Evolutionary conservation across 2,888 invertebrate genomes (phyloP).

Genomic region (Drosophila testacea): DNA sequence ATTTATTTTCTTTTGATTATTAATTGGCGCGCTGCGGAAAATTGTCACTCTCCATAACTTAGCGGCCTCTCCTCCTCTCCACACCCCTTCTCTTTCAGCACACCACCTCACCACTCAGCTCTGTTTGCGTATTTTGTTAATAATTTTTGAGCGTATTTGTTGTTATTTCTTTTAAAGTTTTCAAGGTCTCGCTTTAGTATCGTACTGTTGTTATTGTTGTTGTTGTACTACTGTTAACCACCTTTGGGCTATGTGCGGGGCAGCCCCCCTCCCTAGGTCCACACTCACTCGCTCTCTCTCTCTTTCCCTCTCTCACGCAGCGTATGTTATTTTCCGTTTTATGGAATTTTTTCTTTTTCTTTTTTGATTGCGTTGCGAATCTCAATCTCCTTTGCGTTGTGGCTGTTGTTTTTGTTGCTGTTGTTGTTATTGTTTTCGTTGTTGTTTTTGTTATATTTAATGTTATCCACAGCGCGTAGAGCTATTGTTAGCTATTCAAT

Average conservation of each 20-base stretch:
- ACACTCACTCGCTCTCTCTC: slow-evolving; percentile 15
- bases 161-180: slow-evolving; percentile 73
- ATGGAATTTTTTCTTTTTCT: slow-evolving; percentile 53
- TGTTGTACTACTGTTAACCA: slow-evolving; percentile 60
- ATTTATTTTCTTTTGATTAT: slow-evolving; percentile 38
- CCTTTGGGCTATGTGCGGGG: slow-evolving; percentile 57
- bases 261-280: slow-evolving; percentile 25
- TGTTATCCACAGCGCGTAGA: slow-evolving; percentile 7
- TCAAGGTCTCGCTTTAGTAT: slow-evolving; percentile 72
- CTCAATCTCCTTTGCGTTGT: slow-evolving; percentile 67
- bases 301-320: slow-evolving; percentile 33
- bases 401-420: slow-evolving; percentile 48
- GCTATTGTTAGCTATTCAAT: slow-evolving; percentile 15
- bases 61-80: slow-evolving; percentile 24
- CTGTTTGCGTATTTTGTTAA: slow-evolving; percentile 60
- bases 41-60: slow-evolving; percentile 79
- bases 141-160: slow-evolving; percentile 51
- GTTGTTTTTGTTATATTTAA: slow-evolving; percentile 44
- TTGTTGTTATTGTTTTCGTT: slow-evolving; percentile 43
- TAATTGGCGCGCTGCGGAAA: slow-evolving; percentile 67
- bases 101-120: slow-evolving; percentile 28
- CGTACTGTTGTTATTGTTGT: slow-evolving; percentile 32
- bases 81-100: no score
- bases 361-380: slow-evolving; percentile 79
- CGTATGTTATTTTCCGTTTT: slow-evolving; percentile 68